Evolutionary conservation across 2,888 invertebrate species (phyloP), one percentile per base, ranked within the genome.

Genomic region (Leptarthrus brevirostris): DNA sequence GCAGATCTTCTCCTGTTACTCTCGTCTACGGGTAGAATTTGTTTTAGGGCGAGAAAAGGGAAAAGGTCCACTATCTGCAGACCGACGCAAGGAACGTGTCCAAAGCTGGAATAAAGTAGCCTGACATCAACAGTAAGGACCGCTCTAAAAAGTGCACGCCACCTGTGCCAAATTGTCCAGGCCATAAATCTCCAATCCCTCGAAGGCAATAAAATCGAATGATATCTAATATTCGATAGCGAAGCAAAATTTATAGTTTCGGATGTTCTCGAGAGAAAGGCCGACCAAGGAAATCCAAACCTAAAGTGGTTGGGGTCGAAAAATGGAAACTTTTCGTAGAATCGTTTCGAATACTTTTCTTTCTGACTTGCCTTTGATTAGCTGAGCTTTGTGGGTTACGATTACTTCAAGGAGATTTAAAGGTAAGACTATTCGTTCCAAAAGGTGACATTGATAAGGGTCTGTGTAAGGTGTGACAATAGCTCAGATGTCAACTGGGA

Each of bases 131-230:
- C 16, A 66, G 14, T n/a, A 44, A 20, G 44, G 44, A 66, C 66
- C 44, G 47, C 47, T 49, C 49, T 49, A 74, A 69, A 71, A 71
- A 74, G 52, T 36, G 71, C 70, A 73, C 76, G 72, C 76, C 76
- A 76, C 76, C 76, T 76, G 76, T 76, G 74, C 76, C 76, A 74
- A 76, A 76, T 76, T 74, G 74, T 76, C 74, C 74, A 73, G 53
- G 64, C 61, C 53, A 76, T 76, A 74, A 76, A 76, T 76, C 76
- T 76, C 16, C 16, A 49, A 70, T 76, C 76, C 76, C 76, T 76
- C 49, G 74, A 70, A 74, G 58, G 66, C 76, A 76, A 74, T 76
- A 76, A 76, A 76, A 76, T 74, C 74, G 76, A 76, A 76, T 76
- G 76, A 76, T 76, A 76, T 76, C 76, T 73, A 76, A 76, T 76